phyloP scores from a whole-genome alignment of 2,797 vertebrate species.

The Petrocephalus schoutedeni region DNA sequence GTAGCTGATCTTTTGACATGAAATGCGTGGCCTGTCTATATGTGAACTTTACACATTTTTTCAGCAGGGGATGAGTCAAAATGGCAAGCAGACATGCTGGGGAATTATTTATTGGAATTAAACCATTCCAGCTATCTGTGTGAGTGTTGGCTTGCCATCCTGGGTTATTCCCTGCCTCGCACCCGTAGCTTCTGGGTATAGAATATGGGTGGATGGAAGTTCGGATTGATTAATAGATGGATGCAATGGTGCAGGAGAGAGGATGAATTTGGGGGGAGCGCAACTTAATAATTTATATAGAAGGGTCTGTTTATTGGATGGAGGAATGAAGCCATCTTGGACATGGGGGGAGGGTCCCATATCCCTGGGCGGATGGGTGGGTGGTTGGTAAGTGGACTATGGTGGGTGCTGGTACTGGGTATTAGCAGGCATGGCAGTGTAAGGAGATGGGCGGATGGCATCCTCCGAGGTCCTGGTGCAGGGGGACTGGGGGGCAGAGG shows the following conservation, averaged over 20 bases:
- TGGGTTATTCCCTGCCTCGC: background rate
- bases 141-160: background rate
- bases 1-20: too few species aligned
- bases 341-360: background rate
- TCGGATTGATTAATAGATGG: background rate
- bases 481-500: slow-evolving; percentile 3
- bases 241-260: background rate
- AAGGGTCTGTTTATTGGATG: background rate
- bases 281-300: background rate
- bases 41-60: background rate
- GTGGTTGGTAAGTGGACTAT: background rate
- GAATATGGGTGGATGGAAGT: background rate
- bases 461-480: background rate
- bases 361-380: background rate
- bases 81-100: background rate
- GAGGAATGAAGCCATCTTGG: background rate
- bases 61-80: background rate
- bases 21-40: too few species aligned
- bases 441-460: slow-evolving; percentile 13
- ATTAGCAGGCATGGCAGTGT: background rate
- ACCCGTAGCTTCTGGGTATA: background rate
- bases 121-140: background rate
- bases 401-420: background rate
- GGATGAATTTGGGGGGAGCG: background rate
- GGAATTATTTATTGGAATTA: background rate